Percentiles rank a stretch among this genome's conserved stretches.
Conservation (phyloP, 2,113 vertebrate genomes). For the Genyomyrus donnyi region DNA sequence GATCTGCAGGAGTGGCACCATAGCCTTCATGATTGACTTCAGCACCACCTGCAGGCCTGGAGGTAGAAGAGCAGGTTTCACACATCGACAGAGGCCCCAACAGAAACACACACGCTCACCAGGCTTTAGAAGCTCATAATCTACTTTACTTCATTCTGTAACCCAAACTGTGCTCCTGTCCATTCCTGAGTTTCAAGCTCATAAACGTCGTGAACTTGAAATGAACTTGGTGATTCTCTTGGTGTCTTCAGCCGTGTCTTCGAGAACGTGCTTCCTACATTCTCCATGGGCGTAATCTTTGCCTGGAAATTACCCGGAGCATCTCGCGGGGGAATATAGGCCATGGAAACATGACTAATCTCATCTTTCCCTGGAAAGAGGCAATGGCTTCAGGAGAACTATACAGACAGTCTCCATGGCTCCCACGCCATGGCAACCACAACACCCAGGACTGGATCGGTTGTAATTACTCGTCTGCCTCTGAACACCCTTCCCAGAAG, state of each 20-base stretch:
- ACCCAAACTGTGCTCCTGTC: neutral
- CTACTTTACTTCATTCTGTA: neutral
- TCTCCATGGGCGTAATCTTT: neutral
- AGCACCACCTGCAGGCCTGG: slow-evolving; percentile 93
- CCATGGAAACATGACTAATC: neutral
- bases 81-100: neutral
- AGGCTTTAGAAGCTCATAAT: neutral
- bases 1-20: slow-evolving; percentile 94
- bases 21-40: slow-evolving; percentile 99
- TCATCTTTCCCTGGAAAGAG: neutral
- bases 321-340: neutral
- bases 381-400: neutral
- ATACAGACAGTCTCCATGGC: neutral
- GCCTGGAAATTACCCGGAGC: neutral
- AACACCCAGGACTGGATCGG: neutral
- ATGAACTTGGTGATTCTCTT: neutral
- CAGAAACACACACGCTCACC: neutral
- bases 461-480: neutral
- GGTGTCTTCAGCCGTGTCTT: neutral
- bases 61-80: neutral
- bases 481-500: neutral
- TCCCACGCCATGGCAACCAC: neutral
- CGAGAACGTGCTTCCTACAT: neutral
- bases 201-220: neutral
- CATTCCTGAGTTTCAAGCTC: neutral